Percentiles rank a stretch among this genome's conserved stretches.
Evolutionary conservation across 2,888 invertebrate genomes (phyloP).

Genomic region (Microctonus hyperodae): DNA sequence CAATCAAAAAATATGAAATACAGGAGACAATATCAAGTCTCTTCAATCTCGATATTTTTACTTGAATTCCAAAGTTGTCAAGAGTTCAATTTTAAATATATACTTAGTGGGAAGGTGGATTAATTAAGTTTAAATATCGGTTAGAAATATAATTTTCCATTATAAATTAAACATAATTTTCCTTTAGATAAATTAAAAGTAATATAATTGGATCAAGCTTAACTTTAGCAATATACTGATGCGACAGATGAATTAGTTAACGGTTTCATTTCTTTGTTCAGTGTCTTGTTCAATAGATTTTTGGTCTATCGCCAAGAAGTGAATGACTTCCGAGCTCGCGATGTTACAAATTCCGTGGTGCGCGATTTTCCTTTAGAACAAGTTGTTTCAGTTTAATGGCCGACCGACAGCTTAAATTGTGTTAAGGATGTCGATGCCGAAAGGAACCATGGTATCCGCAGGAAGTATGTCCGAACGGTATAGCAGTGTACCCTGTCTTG

Average conservation of each 20-base stretch:
- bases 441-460: conserved; percentile 46
- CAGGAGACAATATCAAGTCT: no score
- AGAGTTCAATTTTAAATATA: no score
- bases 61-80: no score
- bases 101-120: no score
- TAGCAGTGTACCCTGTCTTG: conserved; percentile 33
- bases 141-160: no score
- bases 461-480: conserved; percentile 27
- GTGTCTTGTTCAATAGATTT: conserved; percentile 6
- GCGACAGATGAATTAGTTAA: neutral
- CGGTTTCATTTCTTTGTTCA: neutral
- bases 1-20: no score
- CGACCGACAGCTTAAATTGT: conserved; percentile 52
- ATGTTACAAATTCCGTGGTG: conserved; percentile 17
- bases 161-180: no score
- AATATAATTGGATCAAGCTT: neutral
- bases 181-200: neutral
- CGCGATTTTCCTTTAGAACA: conserved; percentile 22
- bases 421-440: conserved; percentile 50
- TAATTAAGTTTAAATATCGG: no score
- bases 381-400: conserved; percentile 50
- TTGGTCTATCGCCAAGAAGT: conserved; percentile 24
- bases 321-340: conserved; percentile 18
- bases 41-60: no score
- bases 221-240: neutral